These are phyloP conservation scores for Crenuchus spilurus DNA, from an alignment of 2,797 vertebrate species.

Conservation along the genomic window DNA sequence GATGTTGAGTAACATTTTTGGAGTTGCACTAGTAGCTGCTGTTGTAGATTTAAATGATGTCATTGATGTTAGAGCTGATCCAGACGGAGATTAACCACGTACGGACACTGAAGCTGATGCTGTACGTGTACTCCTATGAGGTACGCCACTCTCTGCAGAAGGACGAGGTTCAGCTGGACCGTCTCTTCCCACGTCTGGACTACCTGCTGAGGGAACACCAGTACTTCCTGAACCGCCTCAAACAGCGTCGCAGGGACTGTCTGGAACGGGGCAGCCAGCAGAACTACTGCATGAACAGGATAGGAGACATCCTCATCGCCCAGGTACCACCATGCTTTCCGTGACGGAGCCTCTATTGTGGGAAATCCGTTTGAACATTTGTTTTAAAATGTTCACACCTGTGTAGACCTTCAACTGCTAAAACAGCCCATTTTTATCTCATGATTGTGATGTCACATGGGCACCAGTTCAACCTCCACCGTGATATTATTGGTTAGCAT, in stretches of 20 bases:
- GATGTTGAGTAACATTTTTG: not conserved
- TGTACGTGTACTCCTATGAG: conserved; percentile 82
- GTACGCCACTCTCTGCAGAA: conserved; percentile 82
- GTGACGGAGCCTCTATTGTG: no score
- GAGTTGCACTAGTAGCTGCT: no score
- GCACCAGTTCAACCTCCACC: no score
- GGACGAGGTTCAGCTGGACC: conserved; percentile 70
- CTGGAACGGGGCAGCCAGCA: conserved; percentile 80
- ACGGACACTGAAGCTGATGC: conserved; percentile 88
- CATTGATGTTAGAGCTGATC: conserved; percentile 82
- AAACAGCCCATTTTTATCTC: no score
- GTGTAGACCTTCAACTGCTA: no score
- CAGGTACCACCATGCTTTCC: conserved; percentile 77
- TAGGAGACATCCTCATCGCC: conserved; percentile 85
- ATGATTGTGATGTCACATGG: no score
- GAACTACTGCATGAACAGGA: conserved; percentile 83
- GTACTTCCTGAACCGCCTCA: conserved; percentile 82
- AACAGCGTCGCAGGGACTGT: conserved; percentile 75
- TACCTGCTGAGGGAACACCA: conserved; percentile 81
- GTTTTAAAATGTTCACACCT: no score
- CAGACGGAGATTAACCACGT: conserved; percentile 94
- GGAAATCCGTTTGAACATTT: no score
- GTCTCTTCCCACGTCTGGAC: conserved; percentile 81
- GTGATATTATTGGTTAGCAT: no score
- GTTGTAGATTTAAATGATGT: not conserved